phyloP scores from a whole-genome alignment of 2,888 invertebrate species.

The Pollenia amentaria region DNA sequence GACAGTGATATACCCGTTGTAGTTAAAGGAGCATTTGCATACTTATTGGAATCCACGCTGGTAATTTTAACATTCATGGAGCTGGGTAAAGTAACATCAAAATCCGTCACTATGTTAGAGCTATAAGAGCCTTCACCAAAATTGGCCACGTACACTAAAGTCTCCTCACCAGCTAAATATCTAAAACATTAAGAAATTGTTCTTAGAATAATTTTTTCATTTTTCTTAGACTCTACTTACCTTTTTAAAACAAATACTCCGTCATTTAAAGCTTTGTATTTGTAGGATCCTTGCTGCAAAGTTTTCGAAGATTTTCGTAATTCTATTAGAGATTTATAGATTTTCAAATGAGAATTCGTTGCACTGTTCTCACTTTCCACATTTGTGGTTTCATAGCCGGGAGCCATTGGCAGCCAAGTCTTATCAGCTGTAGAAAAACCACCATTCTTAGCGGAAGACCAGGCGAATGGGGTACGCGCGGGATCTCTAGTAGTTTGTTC shows the following conservation, averaged over 20 bases:
- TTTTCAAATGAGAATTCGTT: slow-evolving; percentile 86
- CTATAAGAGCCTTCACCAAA: slow-evolving; percentile 74
- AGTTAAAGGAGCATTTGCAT: slow-evolving; percentile 49
- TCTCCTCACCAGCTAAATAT: slow-evolving; percentile 75
- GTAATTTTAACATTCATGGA: slow-evolving; percentile 69
- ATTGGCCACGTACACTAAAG: slow-evolving; percentile 79
- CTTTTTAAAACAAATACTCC: slow-evolving; percentile 80
- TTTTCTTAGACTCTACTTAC: slow-evolving; percentile 71
- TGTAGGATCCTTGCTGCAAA: slow-evolving; percentile 78
- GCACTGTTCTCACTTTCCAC: slow-evolving; percentile 85
- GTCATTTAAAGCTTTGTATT: slow-evolving; percentile 78
- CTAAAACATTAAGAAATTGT: slow-evolving; percentile 23
- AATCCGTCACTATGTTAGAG: slow-evolving; percentile 74
- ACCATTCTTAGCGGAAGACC: slow-evolving; percentile 84
- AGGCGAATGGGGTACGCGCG: slow-evolving; percentile 87
- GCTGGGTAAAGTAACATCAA: slow-evolving; percentile 70
- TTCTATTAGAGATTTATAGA: slow-evolving; percentile 86
- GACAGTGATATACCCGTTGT: slow-evolving; percentile 34
- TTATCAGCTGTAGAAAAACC: slow-evolving; percentile 80
- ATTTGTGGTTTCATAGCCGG: slow-evolving; percentile 87
- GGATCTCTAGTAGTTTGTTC: slow-evolving; percentile 87
- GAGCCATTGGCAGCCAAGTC: slow-evolving; percentile 84
- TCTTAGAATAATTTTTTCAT: background rate
- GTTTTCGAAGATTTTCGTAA: slow-evolving; percentile 81
- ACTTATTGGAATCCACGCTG: slow-evolving; percentile 69